phyloP scores from a whole-genome alignment of 2,113 vertebrate genomes.

The Pomatostomus ruficeps region DNA sequence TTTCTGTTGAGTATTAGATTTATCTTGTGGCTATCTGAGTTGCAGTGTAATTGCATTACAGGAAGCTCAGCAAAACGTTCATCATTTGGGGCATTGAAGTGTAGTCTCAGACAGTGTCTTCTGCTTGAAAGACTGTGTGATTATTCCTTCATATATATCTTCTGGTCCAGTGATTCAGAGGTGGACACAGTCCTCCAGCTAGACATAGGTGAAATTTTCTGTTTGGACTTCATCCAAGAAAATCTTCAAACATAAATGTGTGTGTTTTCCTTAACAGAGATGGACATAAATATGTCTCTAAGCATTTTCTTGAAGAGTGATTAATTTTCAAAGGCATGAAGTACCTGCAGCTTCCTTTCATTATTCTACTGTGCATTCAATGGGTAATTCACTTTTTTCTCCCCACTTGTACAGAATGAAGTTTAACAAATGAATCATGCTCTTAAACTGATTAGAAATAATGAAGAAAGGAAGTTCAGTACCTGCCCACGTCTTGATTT shows the following conservation, averaged over 20 bases:
- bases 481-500: constrained; percentile 17
- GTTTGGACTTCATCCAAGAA: neutral
- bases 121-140: neutral
- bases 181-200: neutral
- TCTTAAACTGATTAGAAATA: constrained; percentile 43
- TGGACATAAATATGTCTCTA: neutral
- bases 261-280: neutral
- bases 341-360: constrained; percentile 21
- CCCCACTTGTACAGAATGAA: neutral
- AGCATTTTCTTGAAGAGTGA: neutral
- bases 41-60: neutral
- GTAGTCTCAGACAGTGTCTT: neutral
- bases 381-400: constrained; percentile 5
- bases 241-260: neutral
- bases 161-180: neutral
- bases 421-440: constrained; percentile 40
- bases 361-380: neutral
- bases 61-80: neutral
- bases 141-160: neutral
- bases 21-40: neutral
- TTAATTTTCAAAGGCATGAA: neutral
- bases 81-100: constrained; percentile 11
- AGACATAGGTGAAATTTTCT: neutral
- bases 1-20: neutral
- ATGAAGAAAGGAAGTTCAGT: constrained; percentile 45